Conservation (phyloP, 2,797 vertebrate genomes). For the Platyrinchus mystaceus region DNA sequence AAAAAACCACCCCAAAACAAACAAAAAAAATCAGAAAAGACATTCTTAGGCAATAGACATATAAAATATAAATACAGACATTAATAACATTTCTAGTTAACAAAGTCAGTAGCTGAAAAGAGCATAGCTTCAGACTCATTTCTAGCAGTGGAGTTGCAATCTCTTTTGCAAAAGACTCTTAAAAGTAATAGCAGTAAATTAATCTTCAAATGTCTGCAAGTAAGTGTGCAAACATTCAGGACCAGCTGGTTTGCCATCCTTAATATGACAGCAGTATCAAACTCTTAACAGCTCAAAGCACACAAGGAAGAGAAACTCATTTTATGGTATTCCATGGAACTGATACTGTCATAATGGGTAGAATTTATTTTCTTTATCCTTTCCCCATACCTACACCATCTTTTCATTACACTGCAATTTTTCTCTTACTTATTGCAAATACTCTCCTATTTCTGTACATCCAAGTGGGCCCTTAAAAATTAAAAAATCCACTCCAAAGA, state of each 20-base stretch:
- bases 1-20: neutral
- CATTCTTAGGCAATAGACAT: neutral
- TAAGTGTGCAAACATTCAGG: neutral
- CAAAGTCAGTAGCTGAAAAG: neutral
- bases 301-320: neutral
- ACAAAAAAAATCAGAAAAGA: neutral
- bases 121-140: neutral
- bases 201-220: neutral
- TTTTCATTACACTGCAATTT: neutral
- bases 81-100: neutral
- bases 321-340: neutral
- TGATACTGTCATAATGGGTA: neutral
- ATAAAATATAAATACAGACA: neutral
- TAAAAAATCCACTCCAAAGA: neutral
- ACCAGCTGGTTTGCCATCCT: neutral
- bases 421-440: neutral
- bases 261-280: neutral
- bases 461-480: neutral
- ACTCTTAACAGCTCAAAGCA: neutral
- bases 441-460: neutral
- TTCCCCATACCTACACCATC: neutral
- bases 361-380: neutral
- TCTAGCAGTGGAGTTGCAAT: neutral
- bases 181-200: neutral
- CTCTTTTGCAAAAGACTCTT: neutral